Evolutionary conservation across 2,888 invertebrate species (phyloP).

Genomic region (Thymelicus lineola): DNA sequence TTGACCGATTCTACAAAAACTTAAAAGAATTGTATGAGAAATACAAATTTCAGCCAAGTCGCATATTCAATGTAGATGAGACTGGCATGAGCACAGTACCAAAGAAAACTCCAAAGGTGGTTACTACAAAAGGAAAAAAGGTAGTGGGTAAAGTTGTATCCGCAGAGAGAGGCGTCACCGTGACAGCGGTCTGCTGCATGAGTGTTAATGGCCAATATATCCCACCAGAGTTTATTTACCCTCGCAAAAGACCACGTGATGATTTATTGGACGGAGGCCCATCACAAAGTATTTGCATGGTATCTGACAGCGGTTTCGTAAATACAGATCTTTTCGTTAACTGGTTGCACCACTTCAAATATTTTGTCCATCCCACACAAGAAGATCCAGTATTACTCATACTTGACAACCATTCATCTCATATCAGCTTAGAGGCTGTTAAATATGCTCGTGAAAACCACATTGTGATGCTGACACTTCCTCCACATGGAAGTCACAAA

Average conservation of each 20-base stretch:
- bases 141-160: not conserved
- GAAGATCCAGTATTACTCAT: constrained; percentile 49
- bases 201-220: constrained; percentile 31
- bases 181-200: not conserved
- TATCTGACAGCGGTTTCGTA: constrained; percentile 50
- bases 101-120: constrained; percentile 29
- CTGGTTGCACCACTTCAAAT: constrained; percentile 50
- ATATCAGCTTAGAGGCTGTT: constrained; percentile 40
- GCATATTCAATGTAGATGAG: constrained; percentile 30
- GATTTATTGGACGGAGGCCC: constrained; percentile 49
- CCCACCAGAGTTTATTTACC: constrained; percentile 52
- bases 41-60: constrained; percentile 45
- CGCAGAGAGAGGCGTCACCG: not conserved
- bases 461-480: constrained; percentile 39
- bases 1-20: constrained; percentile 45
- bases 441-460: constrained; percentile 37
- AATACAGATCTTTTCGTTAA: constrained; percentile 47
- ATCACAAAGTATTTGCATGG: constrained; percentile 46
- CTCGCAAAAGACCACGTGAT: constrained; percentile 44
- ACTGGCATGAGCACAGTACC: constrained; percentile 10
- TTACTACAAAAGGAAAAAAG: not conserved
- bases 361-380: constrained; percentile 38
- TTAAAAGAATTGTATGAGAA: constrained; percentile 43
- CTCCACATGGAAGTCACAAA: constrained; percentile 41
- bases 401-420: constrained; percentile 46